phyloP scores from a whole-genome alignment of 2,797 vertebrate species.

The Enteromius mattozi region DNA sequence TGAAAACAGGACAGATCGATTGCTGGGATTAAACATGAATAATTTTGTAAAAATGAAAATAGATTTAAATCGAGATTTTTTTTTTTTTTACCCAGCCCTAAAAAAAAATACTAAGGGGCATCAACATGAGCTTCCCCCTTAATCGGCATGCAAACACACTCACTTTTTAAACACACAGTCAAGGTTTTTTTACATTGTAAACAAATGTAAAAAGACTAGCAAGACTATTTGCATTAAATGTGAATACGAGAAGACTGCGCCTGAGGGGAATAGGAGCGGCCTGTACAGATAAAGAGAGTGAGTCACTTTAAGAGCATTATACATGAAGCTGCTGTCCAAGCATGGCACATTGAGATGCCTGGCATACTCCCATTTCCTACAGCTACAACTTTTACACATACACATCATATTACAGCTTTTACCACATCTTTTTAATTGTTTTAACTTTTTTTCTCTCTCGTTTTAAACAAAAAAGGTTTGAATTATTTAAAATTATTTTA shows the following conservation, averaged over 20 bases:
- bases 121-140: neutral
- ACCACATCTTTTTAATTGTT: neutral
- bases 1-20: too few species aligned
- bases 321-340: neutral
- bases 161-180: neutral
- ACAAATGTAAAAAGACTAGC: neutral
- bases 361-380: neutral
- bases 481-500: neutral
- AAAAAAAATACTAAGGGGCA: neutral
- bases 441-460: neutral
- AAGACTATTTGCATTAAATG: conserved; percentile 9
- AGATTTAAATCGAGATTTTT: too few species aligned
- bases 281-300: neutral
- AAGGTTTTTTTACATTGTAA: neutral
- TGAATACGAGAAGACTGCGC: neutral
- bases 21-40: too few species aligned
- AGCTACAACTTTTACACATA: neutral
- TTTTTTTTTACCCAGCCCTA: neutral
- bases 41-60: too few species aligned
- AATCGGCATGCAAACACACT: neutral
- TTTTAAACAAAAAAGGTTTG: neutral
- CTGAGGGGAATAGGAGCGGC: neutral
- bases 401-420: neutral
- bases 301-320: neutral
- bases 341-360: neutral